Percentiles rank a stretch among this genome's conserved stretches.
phyloP scores from a whole-genome alignment of 2,797 vertebrate species.

The Choloepus didactylus region DNA sequence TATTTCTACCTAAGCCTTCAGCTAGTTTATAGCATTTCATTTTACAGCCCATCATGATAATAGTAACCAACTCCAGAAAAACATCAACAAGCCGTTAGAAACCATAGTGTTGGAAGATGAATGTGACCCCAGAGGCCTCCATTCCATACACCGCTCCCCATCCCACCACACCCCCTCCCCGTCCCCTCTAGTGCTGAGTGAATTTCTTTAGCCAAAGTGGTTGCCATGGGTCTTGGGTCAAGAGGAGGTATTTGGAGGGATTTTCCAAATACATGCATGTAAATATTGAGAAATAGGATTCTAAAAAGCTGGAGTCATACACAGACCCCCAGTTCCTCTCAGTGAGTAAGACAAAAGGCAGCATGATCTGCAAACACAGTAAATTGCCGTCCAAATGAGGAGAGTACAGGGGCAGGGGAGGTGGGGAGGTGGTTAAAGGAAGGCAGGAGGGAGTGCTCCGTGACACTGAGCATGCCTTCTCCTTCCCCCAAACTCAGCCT shows the following conservation, averaged over 20 bases:
- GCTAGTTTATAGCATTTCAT: constrained; percentile 81
- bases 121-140: constrained; percentile 83
- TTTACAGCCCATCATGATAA: constrained; percentile 81
- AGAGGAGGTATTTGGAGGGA: constrained; percentile 85
- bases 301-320: constrained; percentile 85
- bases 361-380: constrained; percentile 78
- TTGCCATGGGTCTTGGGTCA: constrained; percentile 86
- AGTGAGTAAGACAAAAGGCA: constrained; percentile 86
- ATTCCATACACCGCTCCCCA: not conserved
- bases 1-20: constrained; percentile 83
- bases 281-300: constrained; percentile 85
- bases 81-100: constrained; percentile 86
- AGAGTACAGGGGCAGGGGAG: not conserved
- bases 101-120: constrained; percentile 84
- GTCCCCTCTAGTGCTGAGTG: constrained; percentile 81
- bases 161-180: not conserved
- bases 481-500: constrained; percentile 82
- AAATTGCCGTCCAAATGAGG: constrained; percentile 73
- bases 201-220: constrained; percentile 84
- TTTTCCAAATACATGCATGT: constrained; percentile 86
- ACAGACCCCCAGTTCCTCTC: constrained; percentile 81
- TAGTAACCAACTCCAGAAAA: constrained; percentile 83
- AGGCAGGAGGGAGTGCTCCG: constrained; percentile 49
- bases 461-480: constrained; percentile 71
- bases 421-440: not conserved